Evolutionary conservation across 2,797 vertebrate species (phyloP).

Genomic region (Periparus ater): DNA sequence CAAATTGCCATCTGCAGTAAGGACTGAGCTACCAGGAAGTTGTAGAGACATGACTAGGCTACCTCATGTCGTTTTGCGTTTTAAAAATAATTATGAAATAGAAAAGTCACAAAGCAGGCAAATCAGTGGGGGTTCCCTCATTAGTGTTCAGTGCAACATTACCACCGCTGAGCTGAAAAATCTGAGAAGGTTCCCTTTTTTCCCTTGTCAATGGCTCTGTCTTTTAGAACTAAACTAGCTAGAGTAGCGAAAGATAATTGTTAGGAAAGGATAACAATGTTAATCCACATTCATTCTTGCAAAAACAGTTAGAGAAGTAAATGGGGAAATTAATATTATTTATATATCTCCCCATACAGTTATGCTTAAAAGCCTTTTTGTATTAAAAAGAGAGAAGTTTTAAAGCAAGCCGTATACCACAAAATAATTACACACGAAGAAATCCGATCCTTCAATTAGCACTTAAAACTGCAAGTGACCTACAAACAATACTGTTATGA

Average conservation of each 20-base stretch:
- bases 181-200: conserved; percentile 80
- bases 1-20: conserved; percentile 82
- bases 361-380: conserved; percentile 59
- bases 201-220: conserved; percentile 82
- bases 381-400: conserved; percentile 60
- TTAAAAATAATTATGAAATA: conserved; percentile 89
- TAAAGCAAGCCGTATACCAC: conserved; percentile 56
- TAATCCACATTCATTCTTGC: conserved; percentile 82
- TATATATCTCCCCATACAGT: conserved; percentile 58
- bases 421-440: conserved; percentile 69
- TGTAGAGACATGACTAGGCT: conserved; percentile 78
- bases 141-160: conserved; percentile 84
- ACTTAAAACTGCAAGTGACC: conserved; percentile 76
- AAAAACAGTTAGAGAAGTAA: conserved; percentile 82
- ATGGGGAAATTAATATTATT: conserved; percentile 76
- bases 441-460: conserved; percentile 74
- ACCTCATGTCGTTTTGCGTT: conserved; percentile 86
- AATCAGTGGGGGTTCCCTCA: conserved; percentile 84
- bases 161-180: conserved; percentile 86
- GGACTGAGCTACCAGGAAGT: conserved; percentile 80
- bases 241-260: conserved; percentile 86
- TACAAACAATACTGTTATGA: conserved; percentile 68
- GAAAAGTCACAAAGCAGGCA: conserved; percentile 87
- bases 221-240: conserved; percentile 84
- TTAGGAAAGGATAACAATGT: conserved; percentile 82